Conservation (phyloP, 2,888 invertebrate species). For the Lacanobia wlatinum region DNA sequence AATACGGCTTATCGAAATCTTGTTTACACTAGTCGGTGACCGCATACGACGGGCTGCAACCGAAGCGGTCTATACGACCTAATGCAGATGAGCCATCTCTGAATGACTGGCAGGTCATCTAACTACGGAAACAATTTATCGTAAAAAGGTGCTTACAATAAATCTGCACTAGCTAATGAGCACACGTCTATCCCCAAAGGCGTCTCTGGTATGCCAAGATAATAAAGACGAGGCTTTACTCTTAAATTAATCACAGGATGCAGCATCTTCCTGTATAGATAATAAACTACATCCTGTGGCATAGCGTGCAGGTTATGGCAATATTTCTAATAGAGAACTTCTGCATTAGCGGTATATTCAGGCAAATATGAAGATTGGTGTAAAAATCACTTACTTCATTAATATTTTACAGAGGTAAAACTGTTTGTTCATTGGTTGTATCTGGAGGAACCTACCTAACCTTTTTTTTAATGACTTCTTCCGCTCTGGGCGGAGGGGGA, state of each 20-base stretch:
- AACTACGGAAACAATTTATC: neutral
- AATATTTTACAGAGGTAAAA: too few relatives aligned
- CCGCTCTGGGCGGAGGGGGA: too few relatives aligned
- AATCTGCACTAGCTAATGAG: conserved; percentile 2
- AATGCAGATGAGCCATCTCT: too few relatives aligned
- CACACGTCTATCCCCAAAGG: neutral
- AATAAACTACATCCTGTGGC: conserved; percentile 2
- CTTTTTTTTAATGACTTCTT: too few relatives aligned
- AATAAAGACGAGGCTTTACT: conserved; percentile 9
- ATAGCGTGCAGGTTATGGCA: neutral
- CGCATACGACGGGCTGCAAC: too few relatives aligned
- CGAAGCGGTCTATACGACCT: too few relatives aligned
- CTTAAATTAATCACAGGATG: conserved; percentile 43
- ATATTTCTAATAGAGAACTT: neutral
- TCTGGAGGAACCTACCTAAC: too few relatives aligned
- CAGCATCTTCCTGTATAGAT: conserved; percentile 27
- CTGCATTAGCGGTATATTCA: neutral
- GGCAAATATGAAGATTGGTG: neutral
- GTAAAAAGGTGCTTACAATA: neutral
- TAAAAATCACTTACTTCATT: neutral
- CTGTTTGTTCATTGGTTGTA: too few relatives aligned
- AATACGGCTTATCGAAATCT: too few relatives aligned
- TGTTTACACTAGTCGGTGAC: too few relatives aligned
- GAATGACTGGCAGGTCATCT: neutral
- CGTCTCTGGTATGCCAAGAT: neutral